Evolutionary conservation across 2,797 vertebrate genomes (phyloP), one percentile per base, ranked within the genome.

Genomic region (Sciaenops ocellatus): DNA sequence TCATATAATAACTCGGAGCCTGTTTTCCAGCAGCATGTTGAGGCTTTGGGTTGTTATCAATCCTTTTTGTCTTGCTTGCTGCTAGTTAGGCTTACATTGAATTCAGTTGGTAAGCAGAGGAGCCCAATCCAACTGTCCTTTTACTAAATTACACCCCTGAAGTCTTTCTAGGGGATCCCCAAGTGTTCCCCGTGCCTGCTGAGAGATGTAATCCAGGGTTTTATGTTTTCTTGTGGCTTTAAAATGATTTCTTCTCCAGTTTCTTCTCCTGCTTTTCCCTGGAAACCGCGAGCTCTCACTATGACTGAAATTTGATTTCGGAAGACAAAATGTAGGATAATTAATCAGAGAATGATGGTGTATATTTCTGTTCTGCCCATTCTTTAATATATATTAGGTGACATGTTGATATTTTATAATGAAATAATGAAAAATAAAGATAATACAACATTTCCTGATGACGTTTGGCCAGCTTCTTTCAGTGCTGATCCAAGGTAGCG

Each of bases 351-450:
- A 69, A 51, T 63, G 50, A 51, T 63, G 50, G 5, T 65, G 34
- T 70, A 68, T 41, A 74, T 84, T 62, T 86, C 26, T 65, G 26
- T 75, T 59, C 22, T 67, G 55, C 15, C 46, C 22, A 41, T 26
- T 50, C 48, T 52, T 75, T 61, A 73, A 61, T 82, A 73, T 81
- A 79, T 70, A 68, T 28, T 28, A 44, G 69, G 69, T 60, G 20
- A 80, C 46, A 52, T 70, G 64, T 79, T 52, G 44, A 51, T 48
- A 3, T 70, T 82, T 76, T 76, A 61, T 34, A 48, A 79, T 65
- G 77, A 72, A 72, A 59, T 60, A n/a, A 67, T 80, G 26, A n/a
- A 76, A 82, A 84, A 30, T 65, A 77, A 81, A 83, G 50, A 57
- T 50, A 42, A 44, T 34, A 41, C 16, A 74, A 67, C 18, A 59